Evolutionary conservation across 2,113 vertebrate species (phyloP).

Genomic region (Austrofundulus limnaeus): DNA sequence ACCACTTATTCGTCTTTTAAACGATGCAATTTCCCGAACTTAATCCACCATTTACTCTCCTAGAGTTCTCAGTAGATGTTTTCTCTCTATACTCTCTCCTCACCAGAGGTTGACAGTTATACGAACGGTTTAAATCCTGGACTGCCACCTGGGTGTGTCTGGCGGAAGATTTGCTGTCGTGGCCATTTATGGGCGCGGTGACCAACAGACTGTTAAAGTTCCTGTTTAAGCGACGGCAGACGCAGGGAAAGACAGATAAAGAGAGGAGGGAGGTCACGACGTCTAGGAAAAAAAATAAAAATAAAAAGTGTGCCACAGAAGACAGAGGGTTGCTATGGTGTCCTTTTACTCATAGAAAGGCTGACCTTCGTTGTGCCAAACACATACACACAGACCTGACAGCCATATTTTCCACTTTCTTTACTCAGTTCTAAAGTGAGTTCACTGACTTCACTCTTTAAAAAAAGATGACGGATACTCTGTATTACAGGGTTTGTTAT

Average conservation of each 20-base stretch:
- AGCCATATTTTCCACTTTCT: constrained; percentile 20
- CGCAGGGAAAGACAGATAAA: neutral
- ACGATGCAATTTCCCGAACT: constrained; percentile 21
- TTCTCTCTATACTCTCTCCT: neutral
- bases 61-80: neutral
- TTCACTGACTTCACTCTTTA: constrained; percentile 33
- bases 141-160: constrained; percentile 34
- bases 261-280: constrained; percentile 12
- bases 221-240: constrained; percentile 24
- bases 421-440: constrained; percentile 5
- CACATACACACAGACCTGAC: neutral
- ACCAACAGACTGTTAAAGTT: constrained; percentile 50
- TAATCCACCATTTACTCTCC: constrained; percentile 29
- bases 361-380: constrained; percentile 38
- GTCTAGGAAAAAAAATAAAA: neutral
- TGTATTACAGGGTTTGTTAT: constrained; percentile 22
- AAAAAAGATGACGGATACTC: constrained; percentile 20
- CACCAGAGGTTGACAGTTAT: constrained; percentile 14
- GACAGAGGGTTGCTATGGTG: constrained; percentile 29
- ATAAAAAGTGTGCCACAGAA: constrained; percentile 11
- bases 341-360: constrained; percentile 24
- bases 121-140: constrained; percentile 43
- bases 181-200: constrained; percentile 43
- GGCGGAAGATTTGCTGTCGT: constrained; percentile 45
- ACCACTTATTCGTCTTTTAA: constrained; percentile 2